Conservation (phyloP, 2,113 vertebrate genomes). For the Boleophthalmus pectinirostris region DNA sequence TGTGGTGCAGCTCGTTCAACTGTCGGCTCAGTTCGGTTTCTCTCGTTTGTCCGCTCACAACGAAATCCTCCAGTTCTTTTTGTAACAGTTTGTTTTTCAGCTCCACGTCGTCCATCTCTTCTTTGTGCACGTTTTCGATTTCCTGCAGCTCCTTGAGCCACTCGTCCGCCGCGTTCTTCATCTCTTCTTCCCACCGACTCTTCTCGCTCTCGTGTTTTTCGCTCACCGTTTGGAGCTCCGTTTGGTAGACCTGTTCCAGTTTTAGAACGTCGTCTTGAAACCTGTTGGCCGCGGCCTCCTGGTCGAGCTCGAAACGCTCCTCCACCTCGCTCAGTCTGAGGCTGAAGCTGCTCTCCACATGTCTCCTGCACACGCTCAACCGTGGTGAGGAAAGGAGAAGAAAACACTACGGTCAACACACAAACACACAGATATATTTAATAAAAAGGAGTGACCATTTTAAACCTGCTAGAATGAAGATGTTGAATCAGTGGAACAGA, state of each 20-base stretch:
- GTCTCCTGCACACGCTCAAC: slow-evolving; percentile 84
- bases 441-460: too few relatives aligned
- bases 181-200: slow-evolving; percentile 81
- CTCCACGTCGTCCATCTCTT: slow-evolving; percentile 68
- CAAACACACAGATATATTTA: too few relatives aligned
- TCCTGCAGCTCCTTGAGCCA: slow-evolving; percentile 71
- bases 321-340: slow-evolving; percentile 83
- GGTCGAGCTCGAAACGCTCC: slow-evolving; percentile 79
- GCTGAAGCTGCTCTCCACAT: slow-evolving; percentile 83
- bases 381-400: slow-evolving; percentile 40
- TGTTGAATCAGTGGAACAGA: too few relatives aligned
- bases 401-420: neutral
- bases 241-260: slow-evolving; percentile 76
- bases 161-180: slow-evolving; percentile 66
- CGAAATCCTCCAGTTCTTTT: slow-evolving; percentile 71
- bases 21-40: slow-evolving; percentile 74
- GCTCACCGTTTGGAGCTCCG: slow-evolving; percentile 71
- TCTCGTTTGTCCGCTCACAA: slow-evolving; percentile 62
- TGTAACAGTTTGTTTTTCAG: slow-evolving; percentile 78
- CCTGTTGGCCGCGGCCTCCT: slow-evolving; percentile 73
- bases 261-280: slow-evolving; percentile 74
- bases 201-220: slow-evolving; percentile 75
- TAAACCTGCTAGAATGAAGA: too few relatives aligned
- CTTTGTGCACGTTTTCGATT: slow-evolving; percentile 74
- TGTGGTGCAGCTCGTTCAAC: slow-evolving; percentile 73